Evolutionary conservation across 2,797 vertebrate species (phyloP), one percentile per base, ranked within the genome.

Genomic region (Microctenopoma stevenorrisi): DNA sequence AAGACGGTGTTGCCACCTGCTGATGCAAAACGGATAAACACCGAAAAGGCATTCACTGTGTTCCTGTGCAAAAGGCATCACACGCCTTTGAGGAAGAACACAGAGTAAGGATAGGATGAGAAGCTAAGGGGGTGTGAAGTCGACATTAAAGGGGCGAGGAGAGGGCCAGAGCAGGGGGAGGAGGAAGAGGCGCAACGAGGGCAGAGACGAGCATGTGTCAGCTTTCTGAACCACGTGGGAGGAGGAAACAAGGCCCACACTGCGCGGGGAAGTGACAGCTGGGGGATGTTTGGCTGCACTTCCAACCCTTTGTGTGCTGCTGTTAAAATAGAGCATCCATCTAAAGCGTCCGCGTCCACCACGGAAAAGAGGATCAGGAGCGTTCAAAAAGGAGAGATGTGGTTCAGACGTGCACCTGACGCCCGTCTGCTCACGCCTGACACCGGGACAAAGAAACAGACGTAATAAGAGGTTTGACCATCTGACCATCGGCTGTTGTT

Each of bases 281-380:
- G 73, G 65, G 53, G 63, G 74, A 81, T 72, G 82, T 84, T 84
- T 78, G 81, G 81, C 73, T 82, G 59, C 70, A 68, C 40, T 79
- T 81, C 67, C 70, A 81, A 79, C 76, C 59, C 78, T 70, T 72
- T 78, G 67, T 78, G 68, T 75, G 68, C 38, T 75, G n/a, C 58
- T 18, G n/a, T 59, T 62, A 44, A 79, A 83, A 79, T 60, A 60
- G 62, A 72, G 71, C 74, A 59, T 47, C 16, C 16, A 15, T 71
- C 68, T 71, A 73, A 81, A 62, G 18, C 68, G 37, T 55, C 59
- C 16, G 7, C 61, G 65, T 69, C 63, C 63, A 30, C 59, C 7
- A 6, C 74, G 59, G 53, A 73, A 33, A 71, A 72, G 82, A 76
- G 62, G 72, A 86, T 79, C 63, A 76, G 70, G 70, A 68, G 76